Base-by-base conservation (phyloP, 2,888 invertebrate species). In the Sinodicranocentrus sp. region DNA sequence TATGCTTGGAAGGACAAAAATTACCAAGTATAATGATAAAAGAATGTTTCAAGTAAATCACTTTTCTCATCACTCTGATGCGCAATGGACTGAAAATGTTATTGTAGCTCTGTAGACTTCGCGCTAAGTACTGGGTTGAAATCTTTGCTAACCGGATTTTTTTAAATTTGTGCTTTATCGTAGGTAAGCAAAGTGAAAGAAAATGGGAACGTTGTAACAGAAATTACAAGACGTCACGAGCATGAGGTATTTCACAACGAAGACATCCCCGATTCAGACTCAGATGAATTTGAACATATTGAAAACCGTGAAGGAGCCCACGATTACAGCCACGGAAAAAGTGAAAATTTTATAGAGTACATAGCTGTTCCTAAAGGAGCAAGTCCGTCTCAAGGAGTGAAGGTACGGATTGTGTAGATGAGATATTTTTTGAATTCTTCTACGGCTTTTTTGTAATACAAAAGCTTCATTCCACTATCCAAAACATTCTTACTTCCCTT, bases 141-240 rank as follows among this genome's bases (percentile, higher is more conserved):
- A n/a, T n/a, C n/a, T n/a, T n/a, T n/a, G n/a, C n/a, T n/a, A n/a
- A n/a, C n/a, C n/a, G n/a, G n/a, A n/a, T n/a, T n/a, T n/a, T n/a
- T n/a, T n/a, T n/a, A n/a, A n/a, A n/a, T n/a, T n/a, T n/a, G n/a
- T n/a, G n/a, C 33, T 33, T 10, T 33, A 10, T 33, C 33, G 6
- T 63, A 96, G 90, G 92, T 94, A 85, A 95, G 95, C 89, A 94
- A 95, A 63, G 92, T 95, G 65, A 94, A 94, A 88, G 93, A 94
- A 43, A 95, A 96, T 92, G 97, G 97, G 39, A 94, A 95, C 86
- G 93, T 97, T 89, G 94, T 96, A 88, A 97, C 96, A 8, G 96
- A 97, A 92, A 90, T 86, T 89, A 90, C 89, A 87, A 95, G 94
- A 86, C 94, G 94, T 89, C 94, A 94, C 86, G 95, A 96, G 90